phyloP scores from a whole-genome alignment of 1,140 invertebrate species.

The Saccostrea echinata region DNA sequence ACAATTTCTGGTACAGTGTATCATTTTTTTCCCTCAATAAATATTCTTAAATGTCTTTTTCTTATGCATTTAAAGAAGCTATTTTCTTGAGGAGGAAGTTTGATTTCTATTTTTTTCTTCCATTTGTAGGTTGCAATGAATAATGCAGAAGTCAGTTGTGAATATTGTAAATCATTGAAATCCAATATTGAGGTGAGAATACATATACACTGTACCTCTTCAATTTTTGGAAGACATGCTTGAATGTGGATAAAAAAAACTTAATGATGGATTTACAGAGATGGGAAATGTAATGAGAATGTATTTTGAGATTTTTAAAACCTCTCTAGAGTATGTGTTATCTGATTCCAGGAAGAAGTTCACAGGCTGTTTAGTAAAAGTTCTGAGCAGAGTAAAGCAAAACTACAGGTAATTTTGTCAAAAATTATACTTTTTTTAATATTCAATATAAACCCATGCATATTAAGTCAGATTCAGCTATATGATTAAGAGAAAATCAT shows the following conservation, averaged over 20 bases:
- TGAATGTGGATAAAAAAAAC: background rate
- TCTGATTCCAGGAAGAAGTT: constrained; percentile 77
- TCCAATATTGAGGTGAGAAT: constrained; percentile 83
- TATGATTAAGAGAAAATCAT: no score
- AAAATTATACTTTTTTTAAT: background rate
- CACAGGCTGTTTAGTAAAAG: constrained; percentile 76
- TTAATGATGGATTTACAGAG: background rate
- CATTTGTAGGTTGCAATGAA: constrained; percentile 89
- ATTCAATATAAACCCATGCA: no score
- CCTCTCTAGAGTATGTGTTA: background rate
- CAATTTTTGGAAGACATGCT: background rate
- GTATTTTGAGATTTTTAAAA: background rate
- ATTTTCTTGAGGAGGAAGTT: no score
- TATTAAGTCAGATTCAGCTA: no score
- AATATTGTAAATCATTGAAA: constrained; percentile 92
- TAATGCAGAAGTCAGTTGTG: constrained; percentile 94
- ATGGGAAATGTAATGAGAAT: background rate
- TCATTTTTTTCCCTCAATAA: background rate
- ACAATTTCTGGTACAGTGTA: constrained; percentile 85
- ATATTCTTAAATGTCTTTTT: no score
- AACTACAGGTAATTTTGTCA: constrained; percentile 75
- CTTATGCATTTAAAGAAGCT: no score
- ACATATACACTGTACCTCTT: background rate
- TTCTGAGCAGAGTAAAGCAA: constrained; percentile 77
- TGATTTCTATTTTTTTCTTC: background rate